A percentile compares a stretch with the other conserved stretches of the same genome.
Conservation (phyloP, 2,797 vertebrate genomes). For the Echeneis naucrates region DNA sequence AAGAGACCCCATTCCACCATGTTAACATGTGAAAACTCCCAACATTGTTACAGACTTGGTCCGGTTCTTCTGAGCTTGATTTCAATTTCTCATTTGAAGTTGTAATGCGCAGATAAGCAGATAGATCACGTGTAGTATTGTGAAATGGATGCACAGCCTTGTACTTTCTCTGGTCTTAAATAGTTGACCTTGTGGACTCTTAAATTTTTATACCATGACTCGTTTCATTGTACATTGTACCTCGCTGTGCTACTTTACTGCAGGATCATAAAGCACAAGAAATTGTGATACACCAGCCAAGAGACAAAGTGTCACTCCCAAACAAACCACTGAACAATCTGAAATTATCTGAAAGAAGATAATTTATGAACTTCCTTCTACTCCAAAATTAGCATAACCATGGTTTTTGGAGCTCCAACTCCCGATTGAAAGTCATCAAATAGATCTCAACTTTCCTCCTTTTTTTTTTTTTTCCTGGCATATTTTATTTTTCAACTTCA, state of each 20-base stretch:
- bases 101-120: conserved; percentile 12
- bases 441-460: not conserved
- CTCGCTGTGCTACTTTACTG: no score
- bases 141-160: conserved; percentile 10
- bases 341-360: not conserved
- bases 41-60: not conserved
- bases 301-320: not conserved
- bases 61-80: not conserved
- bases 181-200: not conserved
- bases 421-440: conserved; percentile 22
- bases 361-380: not conserved
- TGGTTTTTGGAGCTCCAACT: conserved; percentile 13
- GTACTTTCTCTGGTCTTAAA: conserved; percentile 10
- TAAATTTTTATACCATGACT: not conserved
- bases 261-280: no score
- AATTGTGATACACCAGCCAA: not conserved
- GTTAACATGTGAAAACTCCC: not conserved
- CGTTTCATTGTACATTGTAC: not conserved
- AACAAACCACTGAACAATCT: conserved; percentile 1
- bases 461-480: conserved; percentile 5
- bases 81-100: conserved; percentile 19
- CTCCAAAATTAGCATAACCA: conserved; percentile 7
- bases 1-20: not conserved
- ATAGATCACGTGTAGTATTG: not conserved
- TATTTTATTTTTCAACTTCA: conserved; percentile 1